phyloP scores from a whole-genome alignment of 2,888 invertebrate species.

The Callimorpha dominula region DNA sequence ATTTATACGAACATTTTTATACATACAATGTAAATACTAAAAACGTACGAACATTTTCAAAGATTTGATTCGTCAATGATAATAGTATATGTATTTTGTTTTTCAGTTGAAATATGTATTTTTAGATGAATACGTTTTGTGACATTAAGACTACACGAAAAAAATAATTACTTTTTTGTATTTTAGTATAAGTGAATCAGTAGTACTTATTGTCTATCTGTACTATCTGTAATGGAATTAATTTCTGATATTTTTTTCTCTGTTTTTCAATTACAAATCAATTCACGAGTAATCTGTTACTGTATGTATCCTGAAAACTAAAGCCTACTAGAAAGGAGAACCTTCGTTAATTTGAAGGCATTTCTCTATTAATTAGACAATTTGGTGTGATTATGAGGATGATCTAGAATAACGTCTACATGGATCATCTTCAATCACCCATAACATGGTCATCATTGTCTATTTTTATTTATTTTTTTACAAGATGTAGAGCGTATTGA shows the following conservation, averaged over 20 bases:
- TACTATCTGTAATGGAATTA: background rate
- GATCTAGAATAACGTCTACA: background rate
- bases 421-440: background rate
- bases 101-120: background rate
- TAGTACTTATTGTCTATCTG: background rate
- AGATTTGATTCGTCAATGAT: too few species aligned
- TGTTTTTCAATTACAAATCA: background rate
- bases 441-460: background rate
- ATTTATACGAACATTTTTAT: too few species aligned
- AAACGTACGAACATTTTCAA: too few species aligned
- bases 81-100: background rate
- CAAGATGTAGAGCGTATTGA: conserved; percentile 27
- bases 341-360: too few species aligned
- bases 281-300: background rate
- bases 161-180: background rate
- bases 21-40: too few species aligned
- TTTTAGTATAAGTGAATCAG: background rate
- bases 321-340: too few species aligned
- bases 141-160: background rate
- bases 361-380: background rate
- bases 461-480: background rate
- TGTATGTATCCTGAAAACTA: too few species aligned
- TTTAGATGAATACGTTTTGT: background rate
- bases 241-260: background rate
- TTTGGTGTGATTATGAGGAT: background rate